Percentiles rank a stretch among this genome's conserved stretches.
phyloP scores from a whole-genome alignment of 2,113 vertebrate genomes.

The Dendropsophus ebraccatus region DNA sequence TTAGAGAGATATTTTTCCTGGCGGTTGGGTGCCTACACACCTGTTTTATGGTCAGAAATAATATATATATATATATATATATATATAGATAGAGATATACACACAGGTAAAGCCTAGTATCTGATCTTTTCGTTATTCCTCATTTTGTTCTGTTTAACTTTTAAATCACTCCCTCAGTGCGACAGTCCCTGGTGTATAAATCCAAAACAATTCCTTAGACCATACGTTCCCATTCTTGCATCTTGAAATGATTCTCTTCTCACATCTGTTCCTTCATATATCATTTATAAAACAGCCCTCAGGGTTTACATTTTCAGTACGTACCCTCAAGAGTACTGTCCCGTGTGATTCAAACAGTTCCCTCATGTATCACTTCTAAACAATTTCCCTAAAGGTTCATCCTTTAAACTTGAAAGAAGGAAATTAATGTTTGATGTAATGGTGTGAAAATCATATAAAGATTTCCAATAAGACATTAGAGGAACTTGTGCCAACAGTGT shows the following conservation, averaged over 20 bases:
- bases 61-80: no score
- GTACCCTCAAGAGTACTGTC: background rate
- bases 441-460: background rate
- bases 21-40: no score
- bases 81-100: no score
- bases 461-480: background rate
- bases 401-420: background rate
- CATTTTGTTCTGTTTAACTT: background rate
- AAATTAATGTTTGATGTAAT: no score
- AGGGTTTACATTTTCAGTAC: background rate
- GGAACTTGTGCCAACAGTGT: background rate
- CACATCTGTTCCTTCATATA: background rate
- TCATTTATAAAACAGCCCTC: conserved; percentile 18
- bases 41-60: no score
- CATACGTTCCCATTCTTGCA: background rate
- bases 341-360: conserved; percentile 23
- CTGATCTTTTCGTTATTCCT: no score
- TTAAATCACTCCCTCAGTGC: background rate
- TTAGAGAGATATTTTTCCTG: no score
- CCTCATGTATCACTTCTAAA: background rate
- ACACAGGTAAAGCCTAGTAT: no score
- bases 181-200: conserved; percentile 2
- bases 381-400: conserved; percentile 25
- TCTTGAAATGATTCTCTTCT: background rate
- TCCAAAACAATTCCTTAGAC: background rate